Percentiles rank a stretch among this genome's conserved stretches.
phyloP scores from a whole-genome alignment of 2,888 invertebrate genomes.

The Eristalis intricaria region DNA sequence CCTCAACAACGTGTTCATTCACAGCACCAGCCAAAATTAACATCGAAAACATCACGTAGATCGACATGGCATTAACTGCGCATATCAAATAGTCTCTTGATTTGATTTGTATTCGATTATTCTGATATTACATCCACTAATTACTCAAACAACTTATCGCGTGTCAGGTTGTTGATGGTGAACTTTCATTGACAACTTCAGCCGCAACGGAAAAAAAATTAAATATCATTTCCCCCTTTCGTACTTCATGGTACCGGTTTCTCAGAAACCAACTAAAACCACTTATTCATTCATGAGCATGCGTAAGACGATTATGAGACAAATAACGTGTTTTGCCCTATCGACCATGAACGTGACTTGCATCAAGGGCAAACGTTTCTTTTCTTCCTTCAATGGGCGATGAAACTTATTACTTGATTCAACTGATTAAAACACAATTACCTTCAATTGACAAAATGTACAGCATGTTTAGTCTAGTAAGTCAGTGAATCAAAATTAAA shows the following conservation, averaged over 20 bases:
- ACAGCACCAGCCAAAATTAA: neutral
- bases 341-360: conserved; percentile 65
- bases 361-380: conserved; percentile 53
- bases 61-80: conserved; percentile 18
- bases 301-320: conserved; percentile 28
- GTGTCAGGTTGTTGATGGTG: conserved; percentile 1
- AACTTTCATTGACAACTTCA: conserved; percentile 35
- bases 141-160: conserved; percentile 22
- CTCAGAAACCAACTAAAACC: conserved; percentile 9
- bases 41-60: conserved; percentile 16
- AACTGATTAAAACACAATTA: neutral
- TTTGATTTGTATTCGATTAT: conserved; percentile 46
- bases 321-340: conserved; percentile 46
- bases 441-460: neutral
- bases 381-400: neutral
- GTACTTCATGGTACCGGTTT: neutral
- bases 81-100: conserved; percentile 37
- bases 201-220: neutral
- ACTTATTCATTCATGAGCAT: conserved; percentile 45
- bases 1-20: conserved; percentile 9
- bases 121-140: conserved; percentile 49
- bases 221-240: conserved; percentile 8
- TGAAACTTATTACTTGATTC: neutral
- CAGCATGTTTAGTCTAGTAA: neutral
- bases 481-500: neutral